Conservation (phyloP, 2,797 vertebrate species). For the Mionectes olivaceus region DNA sequence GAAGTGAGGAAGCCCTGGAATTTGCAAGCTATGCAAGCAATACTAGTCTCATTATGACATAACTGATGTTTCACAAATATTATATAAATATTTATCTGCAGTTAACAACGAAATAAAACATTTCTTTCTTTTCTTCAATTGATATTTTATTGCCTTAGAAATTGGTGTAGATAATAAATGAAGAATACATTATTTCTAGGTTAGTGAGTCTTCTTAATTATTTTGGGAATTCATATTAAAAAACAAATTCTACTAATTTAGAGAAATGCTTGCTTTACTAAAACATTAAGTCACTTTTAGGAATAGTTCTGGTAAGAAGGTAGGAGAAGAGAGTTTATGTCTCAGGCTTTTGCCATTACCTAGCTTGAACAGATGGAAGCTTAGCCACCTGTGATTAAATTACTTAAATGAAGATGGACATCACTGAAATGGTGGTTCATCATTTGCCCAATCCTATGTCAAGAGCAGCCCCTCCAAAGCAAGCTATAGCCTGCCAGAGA, state of each 20-base stretch:
- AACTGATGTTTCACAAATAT: background rate
- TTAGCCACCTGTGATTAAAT: constrained; percentile 44
- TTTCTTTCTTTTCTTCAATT: background rate
- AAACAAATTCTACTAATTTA: background rate
- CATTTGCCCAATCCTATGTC: background rate
- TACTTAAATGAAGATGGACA: background rate
- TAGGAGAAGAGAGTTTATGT: background rate
- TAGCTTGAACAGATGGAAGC: constrained; percentile 33
- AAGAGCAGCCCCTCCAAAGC: background rate
- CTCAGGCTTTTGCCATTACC: background rate
- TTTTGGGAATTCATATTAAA: background rate
- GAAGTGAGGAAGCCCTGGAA: background rate
- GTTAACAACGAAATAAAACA: background rate
- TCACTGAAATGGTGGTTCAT: constrained; percentile 13
- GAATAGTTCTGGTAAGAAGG: background rate
- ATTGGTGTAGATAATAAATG: background rate
- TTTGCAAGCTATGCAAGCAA: background rate
- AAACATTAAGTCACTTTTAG: background rate
- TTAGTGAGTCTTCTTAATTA: background rate
- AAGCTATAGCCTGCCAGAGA: constrained; percentile 6
- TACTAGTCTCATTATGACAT: background rate
- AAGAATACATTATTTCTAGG: background rate
- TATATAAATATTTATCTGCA: background rate
- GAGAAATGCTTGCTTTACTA: background rate
- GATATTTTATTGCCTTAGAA: background rate